A percentile compares a stretch with the other conserved stretches of the same genome.
Evolutionary conservation across 2,113 vertebrate genomes (phyloP).

Genomic region (Glaucomys volans): DNA sequence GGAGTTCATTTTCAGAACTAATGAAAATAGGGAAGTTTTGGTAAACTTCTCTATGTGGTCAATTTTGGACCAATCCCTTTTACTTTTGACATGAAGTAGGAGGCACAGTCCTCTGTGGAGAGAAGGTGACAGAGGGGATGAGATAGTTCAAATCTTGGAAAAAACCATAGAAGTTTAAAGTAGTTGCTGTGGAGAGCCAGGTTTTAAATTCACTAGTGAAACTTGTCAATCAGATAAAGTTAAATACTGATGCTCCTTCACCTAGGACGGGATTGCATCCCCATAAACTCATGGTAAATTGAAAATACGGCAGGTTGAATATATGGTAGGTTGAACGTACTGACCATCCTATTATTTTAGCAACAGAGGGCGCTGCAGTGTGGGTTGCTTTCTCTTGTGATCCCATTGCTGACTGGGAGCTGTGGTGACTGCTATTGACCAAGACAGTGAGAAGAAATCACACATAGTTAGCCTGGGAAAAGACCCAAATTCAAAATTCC

Average conservation of each 20-base stretch:
- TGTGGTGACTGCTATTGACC: neutral
- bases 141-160: neutral
- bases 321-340: neutral
- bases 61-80: neutral
- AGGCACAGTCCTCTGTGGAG: neutral
- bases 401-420: neutral
- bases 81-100: neutral
- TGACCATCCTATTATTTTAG: too few relatives aligned
- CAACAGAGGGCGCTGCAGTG: neutral
- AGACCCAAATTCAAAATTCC: neutral
- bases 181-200: neutral
- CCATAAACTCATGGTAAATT: neutral
- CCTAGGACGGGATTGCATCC: neutral
- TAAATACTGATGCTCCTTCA: neutral
- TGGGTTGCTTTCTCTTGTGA: neutral
- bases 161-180: neutral
- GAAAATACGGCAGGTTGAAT: neutral
- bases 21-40: neutral
- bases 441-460: neutral
- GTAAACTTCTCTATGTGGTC: neutral
- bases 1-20: neutral
- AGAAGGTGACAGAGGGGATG: neutral
- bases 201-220: neutral
- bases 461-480: neutral
- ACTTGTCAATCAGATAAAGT: neutral